Conservation (phyloP, 2,797 vertebrate species). For the Yasuhikotakia modesta region DNA sequence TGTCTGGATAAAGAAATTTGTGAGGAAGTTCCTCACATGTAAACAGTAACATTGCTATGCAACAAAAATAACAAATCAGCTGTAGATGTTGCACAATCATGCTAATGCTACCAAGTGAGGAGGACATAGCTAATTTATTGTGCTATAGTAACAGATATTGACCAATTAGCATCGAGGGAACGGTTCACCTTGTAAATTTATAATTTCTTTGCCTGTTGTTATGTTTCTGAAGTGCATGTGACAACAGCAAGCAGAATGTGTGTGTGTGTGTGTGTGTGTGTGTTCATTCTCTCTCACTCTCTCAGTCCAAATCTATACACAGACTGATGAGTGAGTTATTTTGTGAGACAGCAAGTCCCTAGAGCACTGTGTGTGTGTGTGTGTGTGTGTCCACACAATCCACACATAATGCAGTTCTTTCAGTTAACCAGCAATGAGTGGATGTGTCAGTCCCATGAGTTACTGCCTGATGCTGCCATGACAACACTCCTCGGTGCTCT, state of each 20-base stretch:
- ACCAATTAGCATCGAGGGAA: too few relatives aligned
- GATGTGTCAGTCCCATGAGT: constrained; percentile 52
- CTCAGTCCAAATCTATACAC: constrained; percentile 37
- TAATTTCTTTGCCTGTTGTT: not conserved
- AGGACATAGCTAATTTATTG: too few relatives aligned
- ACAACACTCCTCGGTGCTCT: constrained; percentile 49
- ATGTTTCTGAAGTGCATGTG: not conserved
- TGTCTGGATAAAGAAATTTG: too few relatives aligned
- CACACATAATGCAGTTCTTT: constrained; percentile 59
- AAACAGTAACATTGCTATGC: too few relatives aligned
- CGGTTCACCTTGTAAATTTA: not conserved
- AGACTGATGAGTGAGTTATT: constrained; percentile 87
- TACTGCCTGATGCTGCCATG: constrained; percentile 53
- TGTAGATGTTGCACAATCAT: too few relatives aligned
- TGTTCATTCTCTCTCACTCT: not conserved
- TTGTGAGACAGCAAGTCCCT: constrained; percentile 82
- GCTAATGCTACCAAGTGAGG: too few relatives aligned
- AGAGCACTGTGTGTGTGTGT: constrained; percentile 57
- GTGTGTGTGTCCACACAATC: constrained; percentile 46
- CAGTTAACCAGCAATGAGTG: constrained; percentile 56
- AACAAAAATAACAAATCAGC: too few relatives aligned
- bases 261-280: not conserved
- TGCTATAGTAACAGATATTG: too few relatives aligned
- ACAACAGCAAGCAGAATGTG: not conserved
- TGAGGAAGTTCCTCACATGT: too few relatives aligned